These are phyloP conservation scores for Telmatherina bonti DNA, from an alignment of 2,797 vertebrate species.

Conservation along the genomic window DNA sequence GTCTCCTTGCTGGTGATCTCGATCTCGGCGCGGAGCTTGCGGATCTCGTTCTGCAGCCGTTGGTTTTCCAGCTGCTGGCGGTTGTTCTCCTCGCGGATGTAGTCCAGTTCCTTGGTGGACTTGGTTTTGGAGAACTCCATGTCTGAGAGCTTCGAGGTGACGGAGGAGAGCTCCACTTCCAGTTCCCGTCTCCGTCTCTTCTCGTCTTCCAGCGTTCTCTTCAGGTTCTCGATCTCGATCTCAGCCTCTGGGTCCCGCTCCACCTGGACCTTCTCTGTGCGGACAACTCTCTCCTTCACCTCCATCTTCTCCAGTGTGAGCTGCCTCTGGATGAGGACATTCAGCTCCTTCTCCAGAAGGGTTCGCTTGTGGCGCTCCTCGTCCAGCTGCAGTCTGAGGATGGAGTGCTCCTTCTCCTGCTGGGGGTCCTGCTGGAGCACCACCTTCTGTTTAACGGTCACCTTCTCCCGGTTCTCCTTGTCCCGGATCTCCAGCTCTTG, in stretches of 20 bases:
- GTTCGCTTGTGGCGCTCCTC: conserved; percentile 91
- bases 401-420: conserved; percentile 94
- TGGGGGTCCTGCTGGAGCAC: conserved; percentile 97
- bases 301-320: conserved; percentile 89
- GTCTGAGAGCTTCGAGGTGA: conserved; percentile 88
- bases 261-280: conserved; percentile 94
- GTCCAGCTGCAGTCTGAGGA: conserved; percentile 91
- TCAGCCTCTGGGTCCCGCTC: conserved; percentile 93
- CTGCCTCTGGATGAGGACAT: conserved; percentile 87
- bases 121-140: conserved; percentile 95
- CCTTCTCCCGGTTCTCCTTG: conserved; percentile 91
- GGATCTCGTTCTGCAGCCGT: conserved; percentile 90
- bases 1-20: conserved; percentile 93
- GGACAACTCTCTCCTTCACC: conserved; percentile 94
- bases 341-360: conserved; percentile 90
- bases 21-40: conserved; percentile 92
- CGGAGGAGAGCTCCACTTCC: conserved; percentile 84
- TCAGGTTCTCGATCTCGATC: conserved; percentile 91
- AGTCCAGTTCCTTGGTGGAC: conserved; percentile 92
- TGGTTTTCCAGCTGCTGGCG: conserved; percentile 93
- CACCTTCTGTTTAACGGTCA: conserved; percentile 95
- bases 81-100: conserved; percentile 92
- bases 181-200: conserved; percentile 86
- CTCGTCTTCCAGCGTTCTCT: conserved; percentile 90
- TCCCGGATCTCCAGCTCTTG: conserved; percentile 89